These are phyloP conservation scores for Chrysolina oricalcia DNA, from an alignment of 2,888 invertebrate species.

Conservation along the genomic window DNA sequence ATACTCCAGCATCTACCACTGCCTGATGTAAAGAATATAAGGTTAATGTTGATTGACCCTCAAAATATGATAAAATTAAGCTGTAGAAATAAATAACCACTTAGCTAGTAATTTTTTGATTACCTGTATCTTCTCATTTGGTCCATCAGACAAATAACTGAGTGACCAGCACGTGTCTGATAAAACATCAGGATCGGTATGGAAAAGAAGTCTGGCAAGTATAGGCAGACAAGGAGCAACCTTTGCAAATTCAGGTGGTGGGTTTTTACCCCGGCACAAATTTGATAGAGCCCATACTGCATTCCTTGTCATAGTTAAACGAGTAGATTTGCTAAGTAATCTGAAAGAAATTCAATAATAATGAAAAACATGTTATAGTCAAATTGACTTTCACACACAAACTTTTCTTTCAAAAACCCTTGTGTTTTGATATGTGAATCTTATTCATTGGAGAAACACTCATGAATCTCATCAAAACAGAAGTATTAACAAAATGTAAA, in stretches of 20 bases:
- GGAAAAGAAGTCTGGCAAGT: slow-evolving; percentile 89
- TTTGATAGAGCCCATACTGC: slow-evolving; percentile 99
- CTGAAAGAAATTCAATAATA: slow-evolving; percentile 65
- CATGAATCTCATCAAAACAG: too few species aligned
- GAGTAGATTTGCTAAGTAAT: slow-evolving; percentile 85
- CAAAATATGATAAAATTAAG: not conserved
- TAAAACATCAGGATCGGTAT: slow-evolving; percentile 90
- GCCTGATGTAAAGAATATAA: slow-evolving; percentile 73
- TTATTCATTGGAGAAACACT: too few species aligned
- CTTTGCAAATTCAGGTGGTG: slow-evolving; percentile 92
- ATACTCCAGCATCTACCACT: slow-evolving; percentile 96
- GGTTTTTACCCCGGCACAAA: slow-evolving; percentile 97
- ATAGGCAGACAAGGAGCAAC: slow-evolving; percentile 89
- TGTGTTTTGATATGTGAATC: too few species aligned
- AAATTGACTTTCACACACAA: too few species aligned
- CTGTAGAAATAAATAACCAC: not conserved
- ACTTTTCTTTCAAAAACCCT: too few species aligned
- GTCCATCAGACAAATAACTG: slow-evolving; percentile 96
- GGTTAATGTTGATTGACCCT: not conserved
- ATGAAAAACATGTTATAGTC: not conserved
- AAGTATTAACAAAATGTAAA: too few species aligned
- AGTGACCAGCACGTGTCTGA: slow-evolving; percentile 98
- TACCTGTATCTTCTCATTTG: slow-evolving; percentile 93
- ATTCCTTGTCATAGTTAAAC: slow-evolving; percentile 93
- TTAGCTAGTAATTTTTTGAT: slow-evolving; percentile 3